phyloP scores from a whole-genome alignment of 2,888 invertebrate species.

The Euplexia lucipara region DNA sequence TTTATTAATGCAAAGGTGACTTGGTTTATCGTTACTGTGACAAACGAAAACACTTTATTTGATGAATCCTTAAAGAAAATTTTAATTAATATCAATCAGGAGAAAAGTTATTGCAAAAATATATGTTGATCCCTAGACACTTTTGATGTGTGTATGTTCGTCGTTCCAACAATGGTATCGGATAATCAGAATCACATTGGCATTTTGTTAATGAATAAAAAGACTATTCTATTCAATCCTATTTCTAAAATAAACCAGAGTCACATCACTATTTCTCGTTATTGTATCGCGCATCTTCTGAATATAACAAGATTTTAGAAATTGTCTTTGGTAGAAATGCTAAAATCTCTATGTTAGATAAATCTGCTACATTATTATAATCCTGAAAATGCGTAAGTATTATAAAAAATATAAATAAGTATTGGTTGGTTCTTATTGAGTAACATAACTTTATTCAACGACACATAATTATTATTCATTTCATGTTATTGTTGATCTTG shows the following conservation, averaged over 20 bases:
- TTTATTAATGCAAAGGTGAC: too few relatives aligned
- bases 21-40: too few relatives aligned
- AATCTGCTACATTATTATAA: conserved; percentile 12
- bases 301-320: conserved; percentile 33
- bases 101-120: too few relatives aligned
- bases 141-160: too few relatives aligned
- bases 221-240: neutral
- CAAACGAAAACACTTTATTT: too few relatives aligned
- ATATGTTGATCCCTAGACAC: too few relatives aligned
- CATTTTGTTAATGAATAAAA: too few relatives aligned
- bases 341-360: conserved; percentile 25
- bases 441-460: too few relatives aligned
- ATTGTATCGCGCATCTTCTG: conserved; percentile 16
- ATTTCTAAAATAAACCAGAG: neutral
- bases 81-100: too few relatives aligned
- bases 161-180: neutral
- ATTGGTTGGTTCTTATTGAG: neutral
- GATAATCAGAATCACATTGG: neutral
- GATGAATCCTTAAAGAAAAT: too few relatives aligned
- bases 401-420: neutral
- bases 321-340: conserved; percentile 26
- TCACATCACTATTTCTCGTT: conserved; percentile 43
- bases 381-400: conserved; percentile 2
- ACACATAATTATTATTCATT: too few relatives aligned
- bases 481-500: too few relatives aligned